These are phyloP conservation scores for Halcyon badia DNA, from an alignment of 2,797 vertebrate species.

Conservation along the genomic window DNA sequence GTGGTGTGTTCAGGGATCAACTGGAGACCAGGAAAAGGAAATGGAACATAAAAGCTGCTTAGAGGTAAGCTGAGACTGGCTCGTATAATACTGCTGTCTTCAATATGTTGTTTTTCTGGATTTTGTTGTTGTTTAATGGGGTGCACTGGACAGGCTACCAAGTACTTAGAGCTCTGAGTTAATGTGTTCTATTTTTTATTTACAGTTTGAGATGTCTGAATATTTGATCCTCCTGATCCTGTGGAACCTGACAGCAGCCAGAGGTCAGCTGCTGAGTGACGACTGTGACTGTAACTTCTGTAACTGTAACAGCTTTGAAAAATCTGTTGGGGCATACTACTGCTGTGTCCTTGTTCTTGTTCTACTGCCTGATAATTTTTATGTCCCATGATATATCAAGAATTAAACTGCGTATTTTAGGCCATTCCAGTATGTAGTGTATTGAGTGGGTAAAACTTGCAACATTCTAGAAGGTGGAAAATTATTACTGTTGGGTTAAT, in stretches of 20 bases:
- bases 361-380: neutral
- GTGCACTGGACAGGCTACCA: fast-evolving
- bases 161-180: neutral
- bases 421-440: neutral
- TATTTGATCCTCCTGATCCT: neutral
- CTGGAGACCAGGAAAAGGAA: neutral
- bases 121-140: neutral
- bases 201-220: neutral
- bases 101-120: neutral
- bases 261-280: neutral
- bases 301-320: neutral
- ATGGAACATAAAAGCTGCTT: neutral
- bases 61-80: neutral
- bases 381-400: neutral
- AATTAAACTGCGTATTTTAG: neutral
- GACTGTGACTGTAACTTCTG: neutral
- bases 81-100: neutral
- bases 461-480: neutral
- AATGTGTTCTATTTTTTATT: neutral
- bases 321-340: neutral
- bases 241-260: neutral
- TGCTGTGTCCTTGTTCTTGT: neutral
- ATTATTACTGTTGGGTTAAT: neutral
- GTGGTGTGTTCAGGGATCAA: neutral
- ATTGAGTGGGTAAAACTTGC: neutral